Evolutionary conservation across 2,888 invertebrate genomes (phyloP), one percentile per base, ranked within the genome.

Genomic region (Lamellibrachia satsuma): DNA sequence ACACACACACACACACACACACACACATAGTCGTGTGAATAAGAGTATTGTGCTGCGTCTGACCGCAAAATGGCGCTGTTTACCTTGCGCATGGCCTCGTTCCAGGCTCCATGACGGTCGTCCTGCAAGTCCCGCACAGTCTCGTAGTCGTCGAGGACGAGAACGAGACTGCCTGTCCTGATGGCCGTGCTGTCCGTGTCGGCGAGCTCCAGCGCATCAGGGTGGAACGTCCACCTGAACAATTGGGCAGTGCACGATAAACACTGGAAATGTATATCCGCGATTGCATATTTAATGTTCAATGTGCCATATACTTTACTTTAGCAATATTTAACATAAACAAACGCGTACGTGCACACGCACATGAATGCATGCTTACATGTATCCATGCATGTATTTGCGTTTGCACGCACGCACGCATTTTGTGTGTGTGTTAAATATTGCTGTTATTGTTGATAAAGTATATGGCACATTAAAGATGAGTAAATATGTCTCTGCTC

Each of bases 81-180:
- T 75, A 75, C 75, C 15, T 75, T 75, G 75, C 75, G 75, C 75
- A 75, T 75, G 75, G 75, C 75, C 22, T 75, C 75, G 75, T 75
- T 75, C 75, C 75, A 75, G 75, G 75, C 22, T n/a, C 75, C 75
- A 75, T 75, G 75, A 6, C 75, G 75, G n/a, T 75, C 75, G 22
- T 75, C 75, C n/a, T 75, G 75, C 22, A 75, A 75, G 75, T 75
- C 75, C 75, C 75, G 75, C 22, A 75, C 75, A 75, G 75, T 22
- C 22, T 75, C 75, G 22, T 75, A 75, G 75, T 75, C 75, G 75
- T 75, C 75, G 75, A 75, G 15, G n/a, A 75, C 75, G n/a, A 75
- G 22, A 75, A 75, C 75, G 75, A 75, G 75, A 75, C 75, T 75
- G 15, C 75, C 75, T 75, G 75, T 75, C 22, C 75, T 75, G 75